These are phyloP conservation scores for Cryptocephalus moraei DNA, from an alignment of 2,888 invertebrate species.

Conservation along the genomic window DNA sequence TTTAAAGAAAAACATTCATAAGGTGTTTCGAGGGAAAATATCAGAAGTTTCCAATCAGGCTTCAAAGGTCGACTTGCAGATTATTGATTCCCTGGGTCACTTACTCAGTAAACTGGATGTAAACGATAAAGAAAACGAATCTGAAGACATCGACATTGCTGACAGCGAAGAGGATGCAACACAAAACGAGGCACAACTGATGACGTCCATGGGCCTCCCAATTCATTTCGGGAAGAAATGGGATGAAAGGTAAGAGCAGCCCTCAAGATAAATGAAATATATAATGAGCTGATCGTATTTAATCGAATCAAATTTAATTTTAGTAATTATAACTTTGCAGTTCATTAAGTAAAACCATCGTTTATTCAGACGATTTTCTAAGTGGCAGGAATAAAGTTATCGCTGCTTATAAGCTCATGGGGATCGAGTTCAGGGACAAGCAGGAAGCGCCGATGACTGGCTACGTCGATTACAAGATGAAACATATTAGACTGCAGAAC, in stretches of 20 bases:
- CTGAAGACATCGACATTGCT: not conserved
- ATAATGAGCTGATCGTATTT: too few relatives aligned
- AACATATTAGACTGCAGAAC: constrained; percentile 45
- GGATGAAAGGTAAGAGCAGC: too few relatives aligned
- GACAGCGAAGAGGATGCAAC: not conserved
- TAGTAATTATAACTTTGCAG: too few relatives aligned
- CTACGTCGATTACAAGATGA: constrained; percentile 54
- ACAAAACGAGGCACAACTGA: constrained; percentile 12
- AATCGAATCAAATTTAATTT: too few relatives aligned
- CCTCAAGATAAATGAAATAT: too few relatives aligned
- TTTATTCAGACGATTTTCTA: constrained; percentile 14
- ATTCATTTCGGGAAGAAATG: constrained; percentile 21
- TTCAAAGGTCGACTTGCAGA: not conserved
- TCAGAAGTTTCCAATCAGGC: not conserved
- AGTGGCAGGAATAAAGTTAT: constrained; percentile 42
- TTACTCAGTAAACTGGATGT: constrained; percentile 26
- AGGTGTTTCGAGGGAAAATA: not conserved
- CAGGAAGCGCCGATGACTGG: constrained; percentile 39
- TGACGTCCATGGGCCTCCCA: constrained; percentile 31
- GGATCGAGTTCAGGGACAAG: constrained; percentile 38
- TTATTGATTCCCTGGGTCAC: constrained; percentile 47
- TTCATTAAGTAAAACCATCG: not conserved
- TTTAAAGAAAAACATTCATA: constrained; percentile 8
- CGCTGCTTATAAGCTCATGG: constrained; percentile 56
- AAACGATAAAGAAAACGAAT: not conserved